Conservation (phyloP, 2,113 vertebrate species). For the Hypomesus transpacificus region DNA sequence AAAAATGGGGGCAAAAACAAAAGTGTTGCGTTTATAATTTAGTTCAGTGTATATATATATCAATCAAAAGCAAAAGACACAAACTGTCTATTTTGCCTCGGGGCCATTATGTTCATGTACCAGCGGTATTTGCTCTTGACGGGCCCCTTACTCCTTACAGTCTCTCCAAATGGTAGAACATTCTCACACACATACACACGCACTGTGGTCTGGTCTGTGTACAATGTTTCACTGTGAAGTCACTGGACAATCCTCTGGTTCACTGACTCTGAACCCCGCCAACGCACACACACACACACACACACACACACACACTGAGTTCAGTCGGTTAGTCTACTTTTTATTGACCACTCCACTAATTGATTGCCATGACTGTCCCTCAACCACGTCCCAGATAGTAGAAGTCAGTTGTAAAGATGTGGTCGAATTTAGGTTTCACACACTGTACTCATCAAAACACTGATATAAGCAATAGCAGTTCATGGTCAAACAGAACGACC, state of each 20-base stretch:
- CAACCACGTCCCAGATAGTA: constrained; percentile 27
- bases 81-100: too few relatives aligned
- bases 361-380: constrained; percentile 18
- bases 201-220: not conserved
- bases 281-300: too few relatives aligned
- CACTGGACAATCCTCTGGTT: not conserved
- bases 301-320: not conserved
- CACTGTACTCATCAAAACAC: not conserved
- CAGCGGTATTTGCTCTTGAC: too few relatives aligned
- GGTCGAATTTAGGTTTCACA: not conserved
- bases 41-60: too few relatives aligned
- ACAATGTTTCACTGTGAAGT: not conserved
- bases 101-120: too few relatives aligned
- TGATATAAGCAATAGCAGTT: not conserved
- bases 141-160: too few relatives aligned
- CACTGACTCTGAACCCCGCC: not conserved
- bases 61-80: too few relatives aligned
- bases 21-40: too few relatives aligned
- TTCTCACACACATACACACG: not conserved
- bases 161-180: not conserved
- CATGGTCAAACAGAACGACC: not conserved
- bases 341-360: constrained; percentile 37
- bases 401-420: not conserved
- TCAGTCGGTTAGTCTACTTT: constrained; percentile 20
- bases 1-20: too few relatives aligned